phyloP scores from a whole-genome alignment of 2,113 vertebrate genomes.

The Tetrax tetrax region DNA sequence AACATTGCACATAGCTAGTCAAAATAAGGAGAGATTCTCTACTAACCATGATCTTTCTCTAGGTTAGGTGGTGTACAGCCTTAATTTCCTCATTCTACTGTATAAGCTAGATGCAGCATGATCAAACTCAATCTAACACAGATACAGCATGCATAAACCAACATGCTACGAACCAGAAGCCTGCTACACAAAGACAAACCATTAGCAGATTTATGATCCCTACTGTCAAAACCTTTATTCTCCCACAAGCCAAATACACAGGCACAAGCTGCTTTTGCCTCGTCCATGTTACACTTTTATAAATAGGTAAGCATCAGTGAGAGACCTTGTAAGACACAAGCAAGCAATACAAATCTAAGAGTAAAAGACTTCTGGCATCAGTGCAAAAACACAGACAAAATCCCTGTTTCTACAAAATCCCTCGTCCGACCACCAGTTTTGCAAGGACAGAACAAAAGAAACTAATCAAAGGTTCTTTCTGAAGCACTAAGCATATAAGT shows the following conservation, averaged over 20 bases:
- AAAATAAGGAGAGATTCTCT: background rate
- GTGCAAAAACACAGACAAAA: background rate
- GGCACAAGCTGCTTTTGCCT: background rate
- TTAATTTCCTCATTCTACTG: background rate
- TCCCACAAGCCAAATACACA: background rate
- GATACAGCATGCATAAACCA: background rate
- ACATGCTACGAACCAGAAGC: background rate
- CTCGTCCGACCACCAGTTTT: background rate
- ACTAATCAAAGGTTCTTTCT: background rate
- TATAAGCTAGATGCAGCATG: background rate
- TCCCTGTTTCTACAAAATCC: background rate
- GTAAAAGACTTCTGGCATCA: background rate
- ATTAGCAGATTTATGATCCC: background rate
- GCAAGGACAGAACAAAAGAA: background rate
- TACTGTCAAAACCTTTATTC: background rate
- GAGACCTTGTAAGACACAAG: background rate
- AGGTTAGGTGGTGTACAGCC: background rate
- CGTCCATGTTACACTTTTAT: background rate
- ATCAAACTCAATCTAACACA: background rate
- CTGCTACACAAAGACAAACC: background rate
- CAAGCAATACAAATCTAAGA: background rate
- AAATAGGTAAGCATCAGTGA: background rate
- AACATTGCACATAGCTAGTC: background rate
- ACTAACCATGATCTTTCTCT: background rate
- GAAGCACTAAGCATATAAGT: background rate